Percentiles rank a stretch among this genome's conserved stretches.
Conservation (phyloP, 2,888 invertebrate genomes). For the Alitta virens region DNA sequence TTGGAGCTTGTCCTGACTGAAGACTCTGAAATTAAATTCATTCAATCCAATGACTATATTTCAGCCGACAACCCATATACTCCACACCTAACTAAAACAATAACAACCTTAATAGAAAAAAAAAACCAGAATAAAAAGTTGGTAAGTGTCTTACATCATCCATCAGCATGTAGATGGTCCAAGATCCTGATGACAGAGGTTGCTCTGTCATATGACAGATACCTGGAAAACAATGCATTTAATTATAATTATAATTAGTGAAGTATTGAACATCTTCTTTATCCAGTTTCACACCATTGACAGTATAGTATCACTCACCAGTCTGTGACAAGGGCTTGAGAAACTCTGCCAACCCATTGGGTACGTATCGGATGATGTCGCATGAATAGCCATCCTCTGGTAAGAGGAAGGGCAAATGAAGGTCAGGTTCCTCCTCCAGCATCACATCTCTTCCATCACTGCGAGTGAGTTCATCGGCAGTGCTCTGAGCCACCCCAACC, state of each 20-base stretch:
- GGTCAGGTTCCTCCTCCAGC: constrained; percentile 80
- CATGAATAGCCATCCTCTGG: constrained; percentile 98
- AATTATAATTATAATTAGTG: too few species aligned
- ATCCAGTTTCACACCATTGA: too few species aligned
- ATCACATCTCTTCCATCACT: constrained; percentile 83
- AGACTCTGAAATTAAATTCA: not conserved
- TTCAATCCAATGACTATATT: too few species aligned
- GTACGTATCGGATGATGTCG: constrained; percentile 91
- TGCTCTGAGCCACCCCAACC: constrained; percentile 55
- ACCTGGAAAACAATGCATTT: constrained; percentile 58
- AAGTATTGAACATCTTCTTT: too few species aligned
- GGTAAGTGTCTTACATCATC: constrained; percentile 3
- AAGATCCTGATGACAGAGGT: constrained; percentile 84
- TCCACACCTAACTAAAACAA: too few species aligned
- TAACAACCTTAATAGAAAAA: too few species aligned
- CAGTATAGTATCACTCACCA: constrained; percentile 24
- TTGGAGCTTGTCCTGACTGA: constrained; percentile 3
- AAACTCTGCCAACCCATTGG: constrained; percentile 62
- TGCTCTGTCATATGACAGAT: constrained; percentile 88
- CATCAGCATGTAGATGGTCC: constrained; percentile 88
- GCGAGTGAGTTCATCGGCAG: constrained; percentile 78
- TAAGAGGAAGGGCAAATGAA: constrained; percentile 85
- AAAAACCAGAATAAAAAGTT: too few species aligned
- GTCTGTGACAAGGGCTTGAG: constrained; percentile 41
- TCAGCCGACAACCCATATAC: too few species aligned